Conservation (phyloP, 53 echinoderm and acorn worm species). For the Henricia sp. region DNA sequence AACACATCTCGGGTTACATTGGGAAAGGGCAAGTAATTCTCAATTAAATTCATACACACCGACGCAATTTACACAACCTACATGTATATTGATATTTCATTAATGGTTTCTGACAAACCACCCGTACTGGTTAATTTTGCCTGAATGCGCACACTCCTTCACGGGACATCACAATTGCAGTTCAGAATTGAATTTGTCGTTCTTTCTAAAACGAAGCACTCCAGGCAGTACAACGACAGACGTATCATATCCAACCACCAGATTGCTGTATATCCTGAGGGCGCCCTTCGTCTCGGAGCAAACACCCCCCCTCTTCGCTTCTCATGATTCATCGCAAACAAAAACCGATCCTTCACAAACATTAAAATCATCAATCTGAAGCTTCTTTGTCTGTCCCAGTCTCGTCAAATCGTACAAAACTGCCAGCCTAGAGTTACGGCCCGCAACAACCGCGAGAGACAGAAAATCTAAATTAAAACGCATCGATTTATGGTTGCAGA, state of each 20-base stretch:
- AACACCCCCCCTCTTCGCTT: neutral
- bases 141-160: constrained; percentile 2
- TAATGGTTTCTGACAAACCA: constrained; percentile 7
- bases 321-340: constrained; percentile 47
- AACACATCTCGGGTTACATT: too few relatives aligned
- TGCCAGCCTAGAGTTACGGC: constrained; percentile 41
- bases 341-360: constrained; percentile 20
- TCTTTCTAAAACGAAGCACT: neutral
- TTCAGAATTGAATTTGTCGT: constrained; percentile 4
- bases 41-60: too few relatives aligned
- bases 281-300: neutral
- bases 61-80: too few relatives aligned
- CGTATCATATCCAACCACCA: constrained; percentile 54
- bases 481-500: constrained; percentile 60
- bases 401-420: constrained; percentile 50
- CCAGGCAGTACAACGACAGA: constrained; percentile 42
- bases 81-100: constrained; percentile 8
- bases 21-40: too few relatives aligned
- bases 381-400: neutral
- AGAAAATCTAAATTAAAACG: constrained; percentile 61
- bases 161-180: constrained; percentile 30
- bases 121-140: constrained; percentile 6
- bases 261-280: constrained; percentile 45
- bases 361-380: constrained; percentile 50
- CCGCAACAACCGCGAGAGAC: neutral